A percentile compares a stretch with the other conserved stretches of the same genome.
Evolutionary conservation across 2,888 invertebrate genomes (phyloP).

Genomic region (Thereva nobilitata): DNA sequence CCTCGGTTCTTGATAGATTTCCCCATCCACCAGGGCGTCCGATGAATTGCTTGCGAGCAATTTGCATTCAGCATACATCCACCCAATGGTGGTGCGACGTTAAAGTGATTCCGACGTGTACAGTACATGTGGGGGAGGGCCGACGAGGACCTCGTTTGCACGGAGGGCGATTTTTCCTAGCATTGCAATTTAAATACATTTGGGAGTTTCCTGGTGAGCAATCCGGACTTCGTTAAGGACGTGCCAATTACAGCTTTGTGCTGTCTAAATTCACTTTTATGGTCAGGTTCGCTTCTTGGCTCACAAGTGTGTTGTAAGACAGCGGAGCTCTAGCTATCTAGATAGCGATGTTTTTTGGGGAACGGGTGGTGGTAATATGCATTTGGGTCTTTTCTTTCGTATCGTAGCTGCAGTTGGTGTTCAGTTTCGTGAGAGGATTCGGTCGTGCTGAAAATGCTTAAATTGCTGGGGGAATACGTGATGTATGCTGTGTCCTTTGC

Average conservation of each 20-base stretch:
- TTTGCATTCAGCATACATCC: slow-evolving; percentile 39
- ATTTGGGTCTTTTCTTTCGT: slow-evolving; percentile 26
- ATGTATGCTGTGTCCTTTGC: slow-evolving; percentile 25
- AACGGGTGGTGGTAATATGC: slow-evolving; percentile 23
- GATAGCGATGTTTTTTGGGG: neutral
- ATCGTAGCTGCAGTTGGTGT: slow-evolving; percentile 21
- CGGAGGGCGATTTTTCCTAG: slow-evolving; percentile 6
- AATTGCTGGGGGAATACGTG: slow-evolving; percentile 32
- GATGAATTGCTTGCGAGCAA: slow-evolving; percentile 39
- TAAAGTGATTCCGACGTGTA: slow-evolving; percentile 32
- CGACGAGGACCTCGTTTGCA: too few species aligned
- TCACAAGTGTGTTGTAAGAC: too few species aligned
- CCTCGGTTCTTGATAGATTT: slow-evolving; percentile 14
- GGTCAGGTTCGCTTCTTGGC: slow-evolving; percentile 12
- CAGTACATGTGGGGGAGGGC: too few species aligned
- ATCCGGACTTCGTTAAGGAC: slow-evolving; percentile 35
- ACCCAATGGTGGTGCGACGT: slow-evolving; percentile 36
- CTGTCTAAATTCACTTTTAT: slow-evolving; percentile 40
- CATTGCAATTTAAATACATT: slow-evolving; percentile 39
- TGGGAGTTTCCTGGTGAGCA: slow-evolving; percentile 34
- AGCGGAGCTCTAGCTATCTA: neutral
- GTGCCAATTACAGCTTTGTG: slow-evolving; percentile 40
- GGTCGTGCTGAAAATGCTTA: slow-evolving; percentile 37
- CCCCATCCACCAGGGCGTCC: slow-evolving; percentile 15
- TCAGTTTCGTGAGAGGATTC: slow-evolving; percentile 31